A percentile compares a stretch with the other conserved stretches of the same genome.
These are phyloP conservation scores for Papilio dardanus DNA, from an alignment of 1,140 invertebrate genomes.

Conservation along the genomic window DNA sequence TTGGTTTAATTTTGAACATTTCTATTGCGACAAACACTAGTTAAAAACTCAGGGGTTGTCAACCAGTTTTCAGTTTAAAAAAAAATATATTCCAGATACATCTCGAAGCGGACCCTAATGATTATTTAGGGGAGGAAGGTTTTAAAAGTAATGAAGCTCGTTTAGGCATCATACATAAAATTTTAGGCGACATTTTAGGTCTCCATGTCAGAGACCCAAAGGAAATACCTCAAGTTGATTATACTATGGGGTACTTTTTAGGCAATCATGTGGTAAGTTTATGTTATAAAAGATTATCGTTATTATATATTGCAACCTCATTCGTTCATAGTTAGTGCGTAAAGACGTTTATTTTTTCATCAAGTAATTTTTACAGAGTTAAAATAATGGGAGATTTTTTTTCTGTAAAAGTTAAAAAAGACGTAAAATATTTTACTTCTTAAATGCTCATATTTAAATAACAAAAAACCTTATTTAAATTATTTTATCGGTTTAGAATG, in stretches of 20 bases:
- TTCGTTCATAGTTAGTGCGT: conserved; percentile 55
- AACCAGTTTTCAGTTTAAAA: neutral
- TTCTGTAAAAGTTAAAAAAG: too few relatives aligned
- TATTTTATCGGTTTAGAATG: too few relatives aligned
- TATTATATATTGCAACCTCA: conserved; percentile 54
- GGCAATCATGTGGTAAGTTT: conserved; percentile 88
- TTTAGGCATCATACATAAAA: conserved; percentile 90
- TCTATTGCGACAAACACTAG: neutral
- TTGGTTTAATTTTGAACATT: neutral
- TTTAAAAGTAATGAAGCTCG: conserved; percentile 86
- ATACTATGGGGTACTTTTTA: conserved; percentile 88
- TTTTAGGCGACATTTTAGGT: conserved; percentile 87
- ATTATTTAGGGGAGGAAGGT: conserved; percentile 86
- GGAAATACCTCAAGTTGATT: conserved; percentile 73
- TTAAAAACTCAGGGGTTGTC: neutral
- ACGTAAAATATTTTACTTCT: too few relatives aligned
- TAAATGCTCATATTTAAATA: too few relatives aligned
- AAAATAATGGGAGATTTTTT: too few relatives aligned
- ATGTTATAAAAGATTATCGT: neutral
- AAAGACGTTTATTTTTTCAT: conserved; percentile 48
- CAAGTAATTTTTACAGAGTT: too few relatives aligned
- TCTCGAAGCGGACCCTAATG: conserved; percentile 85
- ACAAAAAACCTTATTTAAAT: too few relatives aligned
- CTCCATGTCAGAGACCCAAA: conserved; percentile 84
- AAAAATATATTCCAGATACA: conserved; percentile 81